Percentiles rank a stretch among this genome's conserved stretches.
Conservation (phyloP, 1,140 invertebrate species). For the Popillia japonica region DNA sequence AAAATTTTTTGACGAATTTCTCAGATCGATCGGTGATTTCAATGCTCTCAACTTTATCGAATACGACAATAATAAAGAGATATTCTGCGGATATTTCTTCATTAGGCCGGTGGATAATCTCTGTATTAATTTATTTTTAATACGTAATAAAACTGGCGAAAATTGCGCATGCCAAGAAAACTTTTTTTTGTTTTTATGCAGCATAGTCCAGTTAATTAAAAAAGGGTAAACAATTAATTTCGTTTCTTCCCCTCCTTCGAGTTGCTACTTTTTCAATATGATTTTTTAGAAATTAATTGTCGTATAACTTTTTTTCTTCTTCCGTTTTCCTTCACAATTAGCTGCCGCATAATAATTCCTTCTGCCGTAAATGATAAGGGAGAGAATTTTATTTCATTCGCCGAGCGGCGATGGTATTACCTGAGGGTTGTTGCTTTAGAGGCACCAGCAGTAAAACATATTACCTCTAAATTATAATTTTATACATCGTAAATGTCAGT, state of each 20-base stretch:
- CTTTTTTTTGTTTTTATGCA: too few species aligned
- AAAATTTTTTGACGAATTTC: too few species aligned
- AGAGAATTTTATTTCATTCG: not conserved
- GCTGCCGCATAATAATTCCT: not conserved
- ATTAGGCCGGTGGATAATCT: not conserved
- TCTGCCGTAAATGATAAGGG: not conserved
- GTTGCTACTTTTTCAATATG: too few species aligned
- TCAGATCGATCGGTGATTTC: too few species aligned
- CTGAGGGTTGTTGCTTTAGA: not conserved
- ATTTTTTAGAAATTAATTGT: too few species aligned
- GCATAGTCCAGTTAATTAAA: too few species aligned
- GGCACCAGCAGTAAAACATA: not conserved
- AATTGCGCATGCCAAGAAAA: too few species aligned
- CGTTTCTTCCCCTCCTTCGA: too few species aligned
- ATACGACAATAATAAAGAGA: not conserved
- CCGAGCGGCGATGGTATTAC: not conserved
- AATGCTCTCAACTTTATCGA: not conserved
- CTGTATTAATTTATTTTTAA: too few species aligned
- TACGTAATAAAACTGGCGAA: too few species aligned
- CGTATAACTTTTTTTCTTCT: too few species aligned
- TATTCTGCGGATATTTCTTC: not conserved
- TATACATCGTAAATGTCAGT: not conserved
- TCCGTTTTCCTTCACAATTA: not conserved
- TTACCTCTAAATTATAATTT: slow-evolving; percentile 11
- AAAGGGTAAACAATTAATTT: too few species aligned